Conservation (phyloP, 2,113 vertebrate species). For the Conger conger region DNA sequence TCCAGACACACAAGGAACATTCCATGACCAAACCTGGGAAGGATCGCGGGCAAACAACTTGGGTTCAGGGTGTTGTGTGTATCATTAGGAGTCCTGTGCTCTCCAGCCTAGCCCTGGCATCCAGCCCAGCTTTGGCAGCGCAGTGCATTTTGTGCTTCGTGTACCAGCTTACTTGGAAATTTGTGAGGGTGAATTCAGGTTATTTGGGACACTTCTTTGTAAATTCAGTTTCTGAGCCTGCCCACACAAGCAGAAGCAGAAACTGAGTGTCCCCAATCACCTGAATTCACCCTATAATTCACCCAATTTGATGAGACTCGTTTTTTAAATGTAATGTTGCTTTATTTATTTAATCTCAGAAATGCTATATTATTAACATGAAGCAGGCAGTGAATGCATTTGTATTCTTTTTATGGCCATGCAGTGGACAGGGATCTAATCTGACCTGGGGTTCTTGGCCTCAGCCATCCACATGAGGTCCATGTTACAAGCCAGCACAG, state of each 20-base stretch:
- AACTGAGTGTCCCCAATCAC: too few relatives aligned
- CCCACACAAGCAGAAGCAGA: too few relatives aligned
- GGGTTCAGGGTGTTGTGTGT: neutral
- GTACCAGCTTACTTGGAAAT: neutral
- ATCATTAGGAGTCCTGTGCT: neutral
- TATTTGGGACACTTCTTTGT: too few relatives aligned
- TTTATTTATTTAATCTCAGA: neutral
- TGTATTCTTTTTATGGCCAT: neutral
- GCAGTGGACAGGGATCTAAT: neutral
- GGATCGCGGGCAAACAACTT: neutral
- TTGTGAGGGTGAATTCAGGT: too few relatives aligned
- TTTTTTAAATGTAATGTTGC: neutral
- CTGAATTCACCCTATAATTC: too few relatives aligned
- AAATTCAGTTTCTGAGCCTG: too few relatives aligned
- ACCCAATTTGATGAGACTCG: too few relatives aligned
- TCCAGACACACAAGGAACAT: constrained; percentile 92
- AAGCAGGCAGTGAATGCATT: neutral
- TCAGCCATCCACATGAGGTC: constrained; percentile 98
- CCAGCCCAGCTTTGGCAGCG: neutral
- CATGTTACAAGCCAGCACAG: constrained; percentile 92
- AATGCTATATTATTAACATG: neutral
- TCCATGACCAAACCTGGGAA: constrained; percentile 88
- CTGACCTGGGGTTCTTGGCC: constrained; percentile 91
- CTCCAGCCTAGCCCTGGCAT: neutral
- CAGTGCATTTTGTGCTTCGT: neutral